These are phyloP conservation scores for Sinhomidia bicolor DNA, from an alignment of 2,888 invertebrate species.

Conservation along the genomic window DNA sequence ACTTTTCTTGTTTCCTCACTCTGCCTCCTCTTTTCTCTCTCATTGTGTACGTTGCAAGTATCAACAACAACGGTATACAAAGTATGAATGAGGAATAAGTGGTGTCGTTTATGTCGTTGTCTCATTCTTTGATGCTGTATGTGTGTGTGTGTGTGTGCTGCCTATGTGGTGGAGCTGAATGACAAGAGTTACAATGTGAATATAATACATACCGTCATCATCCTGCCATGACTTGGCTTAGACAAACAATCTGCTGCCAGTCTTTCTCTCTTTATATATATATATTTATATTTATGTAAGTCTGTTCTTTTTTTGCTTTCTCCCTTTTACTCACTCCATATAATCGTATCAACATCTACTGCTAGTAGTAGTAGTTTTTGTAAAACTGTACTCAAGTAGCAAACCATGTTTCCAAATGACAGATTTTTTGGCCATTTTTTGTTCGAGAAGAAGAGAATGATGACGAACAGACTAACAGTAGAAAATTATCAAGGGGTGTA, in stretches of 20 bases:
- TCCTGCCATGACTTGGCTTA: conserved; percentile 63
- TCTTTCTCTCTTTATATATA: too few relatives aligned
- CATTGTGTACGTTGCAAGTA: conserved; percentile 26
- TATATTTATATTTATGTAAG: too few relatives aligned
- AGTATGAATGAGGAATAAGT: conserved; percentile 51
- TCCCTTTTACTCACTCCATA: conserved; percentile 1
- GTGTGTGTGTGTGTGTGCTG: not conserved
- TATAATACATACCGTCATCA: conserved; percentile 52
- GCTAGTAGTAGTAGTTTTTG: too few relatives aligned
- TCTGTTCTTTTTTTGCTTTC: conserved; percentile 14
- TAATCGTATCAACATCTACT: conserved; percentile 65
- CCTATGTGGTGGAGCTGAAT: conserved; percentile 58
- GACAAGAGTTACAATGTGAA: conserved; percentile 65
- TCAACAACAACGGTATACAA: conserved; percentile 21
- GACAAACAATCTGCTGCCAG: conserved; percentile 68
- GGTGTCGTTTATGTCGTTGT: conserved; percentile 66
- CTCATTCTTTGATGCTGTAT: conserved; percentile 53
- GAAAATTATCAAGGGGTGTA: too few relatives aligned
- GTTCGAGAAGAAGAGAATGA: too few relatives aligned
- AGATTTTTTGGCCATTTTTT: conserved; percentile 10
- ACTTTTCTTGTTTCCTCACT: not conserved
- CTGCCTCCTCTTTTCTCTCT: not conserved
- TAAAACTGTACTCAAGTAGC: too few relatives aligned
- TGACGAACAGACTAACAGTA: too few relatives aligned
- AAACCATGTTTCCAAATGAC: too few relatives aligned